Conservation (phyloP, 2,888 invertebrate genomes). For the Poecilus cupreus region DNA sequence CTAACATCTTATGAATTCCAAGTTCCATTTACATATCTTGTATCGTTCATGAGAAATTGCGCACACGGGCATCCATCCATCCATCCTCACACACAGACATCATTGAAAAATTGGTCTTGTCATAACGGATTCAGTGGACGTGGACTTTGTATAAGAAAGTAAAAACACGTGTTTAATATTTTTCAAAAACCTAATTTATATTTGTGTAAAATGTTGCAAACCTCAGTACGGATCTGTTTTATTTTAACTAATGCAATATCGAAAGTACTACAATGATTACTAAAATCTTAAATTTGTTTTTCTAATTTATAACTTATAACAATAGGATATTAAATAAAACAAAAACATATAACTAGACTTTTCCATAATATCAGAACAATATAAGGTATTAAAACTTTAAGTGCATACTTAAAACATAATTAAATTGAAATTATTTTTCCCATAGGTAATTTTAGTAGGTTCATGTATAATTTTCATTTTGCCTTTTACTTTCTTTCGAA, state of each 20-base stretch:
- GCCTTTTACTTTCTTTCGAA: not conserved
- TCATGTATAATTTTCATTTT: not conserved
- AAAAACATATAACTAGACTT: not conserved
- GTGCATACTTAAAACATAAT: slow-evolving; percentile 3
- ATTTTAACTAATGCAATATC: not conserved
- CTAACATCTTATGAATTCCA: too few relatives aligned
- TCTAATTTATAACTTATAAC: not conserved
- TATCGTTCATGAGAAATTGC: too few relatives aligned
- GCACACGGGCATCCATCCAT: too few relatives aligned
- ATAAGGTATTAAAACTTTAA: slow-evolving; percentile 20
- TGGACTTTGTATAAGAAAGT: too few relatives aligned
- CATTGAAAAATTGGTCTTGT: too few relatives aligned
- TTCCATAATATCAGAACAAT: slow-evolving; percentile 15
- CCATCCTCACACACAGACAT: too few relatives aligned
- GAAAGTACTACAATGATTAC: not conserved
- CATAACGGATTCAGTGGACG: too few relatives aligned
- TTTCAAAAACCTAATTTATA: too few relatives aligned
- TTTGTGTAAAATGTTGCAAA: too few relatives aligned
- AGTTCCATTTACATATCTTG: too few relatives aligned
- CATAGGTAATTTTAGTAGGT: not conserved
- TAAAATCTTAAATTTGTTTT: not conserved
- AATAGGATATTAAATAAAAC: slow-evolving; percentile 4
- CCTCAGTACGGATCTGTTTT: too few relatives aligned
- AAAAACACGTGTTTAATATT: too few relatives aligned
- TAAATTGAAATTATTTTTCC: slow-evolving; percentile 2